A percentile compares a stretch with the other conserved stretches of the same genome.
Evolutionary conservation across 2,888 invertebrate genomes (phyloP).

Genomic region (Amphipoea lucens): DNA sequence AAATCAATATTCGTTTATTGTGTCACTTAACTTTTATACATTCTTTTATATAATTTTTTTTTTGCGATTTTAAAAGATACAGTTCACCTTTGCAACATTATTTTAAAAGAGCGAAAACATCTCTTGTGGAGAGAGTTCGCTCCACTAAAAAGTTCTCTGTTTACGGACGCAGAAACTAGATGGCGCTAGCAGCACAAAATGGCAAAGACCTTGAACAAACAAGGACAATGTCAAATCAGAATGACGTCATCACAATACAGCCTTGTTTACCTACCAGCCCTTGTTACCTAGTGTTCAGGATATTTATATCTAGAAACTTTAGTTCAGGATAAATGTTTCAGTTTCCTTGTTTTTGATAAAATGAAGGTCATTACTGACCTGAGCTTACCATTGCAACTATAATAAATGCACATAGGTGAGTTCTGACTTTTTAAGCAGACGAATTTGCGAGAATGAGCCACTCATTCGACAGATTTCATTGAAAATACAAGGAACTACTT

Average conservation of each 20-base stretch:
- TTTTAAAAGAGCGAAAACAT: background rate
- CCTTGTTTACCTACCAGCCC: conserved; percentile 29
- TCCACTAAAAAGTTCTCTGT: background rate
- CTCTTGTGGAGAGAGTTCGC: too few species aligned
- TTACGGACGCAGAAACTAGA: conserved; percentile 43
- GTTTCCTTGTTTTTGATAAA: conserved; percentile 34
- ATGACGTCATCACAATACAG: conserved; percentile 51
- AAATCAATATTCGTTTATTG: background rate
- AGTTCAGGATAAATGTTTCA: conserved; percentile 25
- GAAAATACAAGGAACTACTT: conserved; percentile 16
- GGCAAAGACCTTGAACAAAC: conserved; percentile 63
- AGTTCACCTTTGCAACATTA: background rate
- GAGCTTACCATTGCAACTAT: background rate
- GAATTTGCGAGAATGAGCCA: background rate
- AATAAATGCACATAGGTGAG: background rate
- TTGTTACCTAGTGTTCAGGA: conserved; percentile 22
- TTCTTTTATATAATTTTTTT: background rate
- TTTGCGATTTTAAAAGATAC: background rate
- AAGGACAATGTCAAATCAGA: conserved; percentile 63
- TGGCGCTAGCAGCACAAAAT: conserved; percentile 52
- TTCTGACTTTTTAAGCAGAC: background rate
- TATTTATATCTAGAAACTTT: conserved; percentile 16
- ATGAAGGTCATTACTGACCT: background rate
- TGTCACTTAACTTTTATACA: background rate
- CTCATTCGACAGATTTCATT: conserved; percentile 11